These are phyloP conservation scores for Apogon hyalosoma DNA, from an alignment of 2,797 vertebrate species.

Conservation along the genomic window DNA sequence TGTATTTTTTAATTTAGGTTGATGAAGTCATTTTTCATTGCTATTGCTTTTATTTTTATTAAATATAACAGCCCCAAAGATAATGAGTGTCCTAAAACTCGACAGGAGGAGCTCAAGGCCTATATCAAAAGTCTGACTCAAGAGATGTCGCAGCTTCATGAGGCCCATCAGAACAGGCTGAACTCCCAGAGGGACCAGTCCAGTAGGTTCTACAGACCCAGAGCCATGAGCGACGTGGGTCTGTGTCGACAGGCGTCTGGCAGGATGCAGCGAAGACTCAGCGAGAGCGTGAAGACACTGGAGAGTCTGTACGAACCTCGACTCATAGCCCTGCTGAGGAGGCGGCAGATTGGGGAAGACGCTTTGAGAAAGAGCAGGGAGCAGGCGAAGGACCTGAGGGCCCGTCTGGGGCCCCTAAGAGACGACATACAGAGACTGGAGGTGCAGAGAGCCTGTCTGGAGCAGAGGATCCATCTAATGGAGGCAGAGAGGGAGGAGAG, in stretches of 20 bases:
- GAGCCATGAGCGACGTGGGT: slow-evolving; percentile 85
- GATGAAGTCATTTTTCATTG: no score
- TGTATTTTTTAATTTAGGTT: no score
- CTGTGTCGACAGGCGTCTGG: slow-evolving; percentile 86
- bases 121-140: slow-evolving; percentile 81
- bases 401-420: slow-evolving; percentile 84
- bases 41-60: no score
- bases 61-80: no score
- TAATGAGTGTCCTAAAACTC: slow-evolving; percentile 2
- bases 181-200: slow-evolving; percentile 75
- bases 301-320: slow-evolving; percentile 91
- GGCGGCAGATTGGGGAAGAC: slow-evolving; percentile 83
- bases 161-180: slow-evolving; percentile 83
- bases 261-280: slow-evolving; percentile 88
- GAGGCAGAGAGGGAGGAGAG: slow-evolving; percentile 86
- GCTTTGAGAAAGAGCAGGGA: slow-evolving; percentile 85
- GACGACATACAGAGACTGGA: slow-evolving; percentile 82
- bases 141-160: slow-evolving; percentile 82
- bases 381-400: slow-evolving; percentile 83
- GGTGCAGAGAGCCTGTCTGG: slow-evolving; percentile 85
- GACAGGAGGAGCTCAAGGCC: slow-evolving; percentile 81
- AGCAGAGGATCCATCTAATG: slow-evolving; percentile 86
- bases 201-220: slow-evolving; percentile 66
- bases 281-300: slow-evolving; percentile 82
- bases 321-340: slow-evolving; percentile 85